A percentile compares a stretch with the other conserved stretches of the same genome.
Conservation (phyloP, 2,113 vertebrate genomes). For the Halcyon senegalensis region DNA sequence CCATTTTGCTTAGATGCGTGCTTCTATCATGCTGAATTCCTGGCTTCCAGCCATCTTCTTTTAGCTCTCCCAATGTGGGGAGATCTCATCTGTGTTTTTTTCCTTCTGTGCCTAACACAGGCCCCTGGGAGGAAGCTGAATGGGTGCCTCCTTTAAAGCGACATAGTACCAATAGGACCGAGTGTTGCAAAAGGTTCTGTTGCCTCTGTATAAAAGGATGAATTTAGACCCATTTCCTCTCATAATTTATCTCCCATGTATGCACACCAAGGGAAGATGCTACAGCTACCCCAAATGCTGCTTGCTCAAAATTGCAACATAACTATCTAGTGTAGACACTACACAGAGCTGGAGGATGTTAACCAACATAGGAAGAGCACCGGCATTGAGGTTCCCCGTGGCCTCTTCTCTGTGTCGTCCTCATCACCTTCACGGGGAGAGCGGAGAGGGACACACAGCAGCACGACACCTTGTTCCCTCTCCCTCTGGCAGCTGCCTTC, state of each 20-base stretch:
- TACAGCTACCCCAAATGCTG: not conserved
- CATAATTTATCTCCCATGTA: not conserved
- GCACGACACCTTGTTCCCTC: not conserved
- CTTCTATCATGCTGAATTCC: not conserved
- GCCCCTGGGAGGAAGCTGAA: not conserved
- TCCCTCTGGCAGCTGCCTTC: accelerated
- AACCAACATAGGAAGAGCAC: not conserved
- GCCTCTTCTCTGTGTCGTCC: not conserved
- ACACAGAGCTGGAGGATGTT: not conserved
- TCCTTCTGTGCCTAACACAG: not conserved
- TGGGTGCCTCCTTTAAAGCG: not conserved
- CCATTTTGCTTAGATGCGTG: not conserved
- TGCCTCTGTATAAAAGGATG: not conserved
- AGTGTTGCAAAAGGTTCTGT: not conserved
- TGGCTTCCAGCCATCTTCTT: not conserved
- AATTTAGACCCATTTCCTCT: not conserved
- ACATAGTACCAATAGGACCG: not conserved
- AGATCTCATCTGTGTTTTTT: not conserved
- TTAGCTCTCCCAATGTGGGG: not conserved
- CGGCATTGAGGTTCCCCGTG: accelerated
- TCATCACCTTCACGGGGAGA: not conserved
- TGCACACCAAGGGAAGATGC: not conserved
- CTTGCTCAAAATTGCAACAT: not conserved
- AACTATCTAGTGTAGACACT: not conserved
- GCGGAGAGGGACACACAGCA: accelerated